Conservation (phyloP, 2,888 invertebrate genomes). For the Erebia palarica region DNA sequence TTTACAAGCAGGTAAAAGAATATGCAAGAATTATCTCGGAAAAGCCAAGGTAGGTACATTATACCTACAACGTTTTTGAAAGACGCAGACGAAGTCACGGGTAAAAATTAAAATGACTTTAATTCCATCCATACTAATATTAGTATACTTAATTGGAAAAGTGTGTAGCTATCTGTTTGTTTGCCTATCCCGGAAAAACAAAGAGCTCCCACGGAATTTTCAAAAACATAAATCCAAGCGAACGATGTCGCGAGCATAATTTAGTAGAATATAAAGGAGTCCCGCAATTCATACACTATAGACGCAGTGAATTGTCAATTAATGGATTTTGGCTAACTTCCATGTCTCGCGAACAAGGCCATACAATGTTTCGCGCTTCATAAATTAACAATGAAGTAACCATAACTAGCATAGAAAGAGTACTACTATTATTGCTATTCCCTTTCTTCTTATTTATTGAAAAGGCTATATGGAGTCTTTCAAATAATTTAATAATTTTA, state of each 20-base stretch:
- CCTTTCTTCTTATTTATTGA: neutral
- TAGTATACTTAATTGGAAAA: no score
- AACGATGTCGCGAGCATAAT: neutral
- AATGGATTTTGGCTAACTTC: slow-evolving; percentile 3
- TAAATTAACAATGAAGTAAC: neutral
- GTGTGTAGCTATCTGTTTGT: no score
- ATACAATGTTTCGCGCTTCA: slow-evolving; percentile 10
- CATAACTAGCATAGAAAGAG: neutral
- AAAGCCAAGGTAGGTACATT: no score
- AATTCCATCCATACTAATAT: no score
- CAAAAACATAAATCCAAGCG: neutral
- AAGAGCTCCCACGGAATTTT: no score
- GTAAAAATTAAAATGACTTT: no score
- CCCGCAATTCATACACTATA: neutral
- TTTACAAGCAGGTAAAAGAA: no score
- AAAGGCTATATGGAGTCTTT: neutral
- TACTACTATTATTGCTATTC: neutral
- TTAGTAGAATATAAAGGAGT: neutral
- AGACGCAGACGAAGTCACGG: no score
- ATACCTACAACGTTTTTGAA: no score
- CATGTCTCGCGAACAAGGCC: neutral
- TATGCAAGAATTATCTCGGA: no score
- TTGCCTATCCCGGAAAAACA: no score
- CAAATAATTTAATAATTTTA: neutral
- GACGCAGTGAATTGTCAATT: neutral